Base-by-base conservation (phyloP, 2,888 invertebrate genomes). In the Venusia cambrica region DNA sequence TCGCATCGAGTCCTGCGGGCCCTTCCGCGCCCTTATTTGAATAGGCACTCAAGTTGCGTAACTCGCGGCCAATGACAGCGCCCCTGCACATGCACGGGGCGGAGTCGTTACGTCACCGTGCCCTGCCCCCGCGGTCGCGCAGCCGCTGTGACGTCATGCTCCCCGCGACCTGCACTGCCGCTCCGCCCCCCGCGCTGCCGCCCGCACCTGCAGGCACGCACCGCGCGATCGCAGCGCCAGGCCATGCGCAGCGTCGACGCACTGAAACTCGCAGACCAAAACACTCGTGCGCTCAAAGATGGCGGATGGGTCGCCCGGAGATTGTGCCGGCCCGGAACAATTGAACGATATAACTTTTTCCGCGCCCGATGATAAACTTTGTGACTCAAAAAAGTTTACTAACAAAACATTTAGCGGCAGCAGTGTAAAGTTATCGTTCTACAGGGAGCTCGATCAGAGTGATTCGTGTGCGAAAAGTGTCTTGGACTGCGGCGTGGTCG, bases 241-340 rank as follows among this genome's bases (percentile, higher is more conserved):
- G 60, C 54, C 51, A 35, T 36, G 35, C 29, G 74, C 58, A 80
- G 79, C 66, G 57, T 57, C 62, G n/a, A n/a, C n/a, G 57, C 53
- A 54, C 54, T 47, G 58, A 74, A 83, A 73, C 83, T 70, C 50
- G 47, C 66, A 72, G 83, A 40, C 30, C 87, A 85, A 87, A 87
- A 85, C 87, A 87, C 79, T 89, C 89, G 90, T 88, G 90, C 89
- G 90, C 90, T 90, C 89, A 92, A 93, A 93, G 91, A 93, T 93
- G 93, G 93, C 93, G 92, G 93, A 93, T 91, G 91, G 91, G 90
- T 89, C 90, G 90, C 88, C 89, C 87, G 89, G 88, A 80, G 88
- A 88, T 72, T 89, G 89, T 74, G 80, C 88, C 83, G 89, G 88
- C 76, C 77, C 75, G 74, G 84, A 85, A 75, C 87, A 85, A 79